These are phyloP conservation scores for Okapia johnstoni DNA, from an alignment of 2,113 vertebrate species.

Conservation along the genomic window DNA sequence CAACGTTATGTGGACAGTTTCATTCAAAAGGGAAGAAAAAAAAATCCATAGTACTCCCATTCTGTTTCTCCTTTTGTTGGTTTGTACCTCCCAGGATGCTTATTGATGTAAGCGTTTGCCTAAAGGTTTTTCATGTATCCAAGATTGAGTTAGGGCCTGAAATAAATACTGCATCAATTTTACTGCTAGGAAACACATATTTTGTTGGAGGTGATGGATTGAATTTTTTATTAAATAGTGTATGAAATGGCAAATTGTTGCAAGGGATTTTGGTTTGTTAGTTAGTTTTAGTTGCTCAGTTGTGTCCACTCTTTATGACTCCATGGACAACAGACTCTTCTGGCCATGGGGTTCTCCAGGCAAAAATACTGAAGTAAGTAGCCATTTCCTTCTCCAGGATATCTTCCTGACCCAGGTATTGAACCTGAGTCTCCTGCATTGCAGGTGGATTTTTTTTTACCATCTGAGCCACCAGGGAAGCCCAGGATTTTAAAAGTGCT, in stretches of 20 bases:
- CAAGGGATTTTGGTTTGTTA: not conserved
- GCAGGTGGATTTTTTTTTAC: not conserved
- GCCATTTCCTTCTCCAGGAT: not conserved
- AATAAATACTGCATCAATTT: not conserved
- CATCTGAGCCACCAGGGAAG: not conserved
- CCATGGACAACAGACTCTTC: not conserved
- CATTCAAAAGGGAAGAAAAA: not conserved
- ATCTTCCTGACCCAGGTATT: not conserved
- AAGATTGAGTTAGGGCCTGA: not conserved
- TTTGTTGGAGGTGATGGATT: not conserved
- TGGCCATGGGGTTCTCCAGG: not conserved
- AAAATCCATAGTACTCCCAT: not conserved
- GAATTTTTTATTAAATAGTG: not conserved
- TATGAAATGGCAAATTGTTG: not conserved
- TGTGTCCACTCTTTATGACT: not conserved
- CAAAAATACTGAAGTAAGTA: not conserved
- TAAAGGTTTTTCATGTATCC: not conserved
- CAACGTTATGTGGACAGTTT: not conserved
- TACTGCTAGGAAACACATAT: not conserved
- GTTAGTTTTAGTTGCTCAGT: not conserved
- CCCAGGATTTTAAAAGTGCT: not conserved
- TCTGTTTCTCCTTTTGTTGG: not conserved
- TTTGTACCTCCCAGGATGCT: not conserved
- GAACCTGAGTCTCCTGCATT: not conserved
- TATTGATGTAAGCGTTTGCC: not conserved